Base-by-base conservation (phyloP, 2,113 vertebrate species). In the Drymodes brunneopygia region DNA sequence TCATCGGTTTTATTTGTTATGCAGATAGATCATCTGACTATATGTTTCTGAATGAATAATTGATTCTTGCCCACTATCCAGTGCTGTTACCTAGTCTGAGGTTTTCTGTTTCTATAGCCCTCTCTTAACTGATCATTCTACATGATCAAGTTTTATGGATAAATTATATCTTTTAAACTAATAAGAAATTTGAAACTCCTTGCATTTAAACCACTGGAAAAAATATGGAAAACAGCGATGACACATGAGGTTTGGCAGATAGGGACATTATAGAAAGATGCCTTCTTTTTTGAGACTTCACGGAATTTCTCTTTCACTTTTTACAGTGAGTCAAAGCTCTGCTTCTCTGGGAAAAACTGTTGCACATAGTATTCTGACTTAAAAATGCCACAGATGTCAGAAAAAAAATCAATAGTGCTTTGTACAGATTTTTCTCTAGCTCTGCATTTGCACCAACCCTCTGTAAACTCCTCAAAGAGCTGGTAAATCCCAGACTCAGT, bases 41-140 rank as follows among this genome's bases (percentile, higher is more conserved):
- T 85, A 88, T 64, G 67, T 60, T 94, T 94, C 79, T 96, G 94
- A 96, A 95, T 93, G 88, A 97, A 94, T 94, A 95, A 93, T 45
- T 92, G 51, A 88, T 88, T 90, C 47, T 86, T 92, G 40, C 61
- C 51, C 81, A 74, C 47, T 82, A 67, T 48, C 36, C 54, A 58
- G 16, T 36, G 56, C 53, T 90, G 21, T 62, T 86, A 66, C 18
- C 8, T 53, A 72, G n/a, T 47, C 54, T 70, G 42, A 8, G 3
- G 0, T 7, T 42, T 77, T 65, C 78, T 61, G 4, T 33, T 13
- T 72, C 16, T 54, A 3, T 13, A 58, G 20, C 70, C 28, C 44
- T 80, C 58, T 86, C 66, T 92, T 47, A 81, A 48, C 18, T 58
- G 22, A 27, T 5, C n/a, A 57, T 71, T 93, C 35, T 60, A 22